phyloP scores from a whole-genome alignment of 2,113 vertebrate genomes.

The Nannobrachium achirus region DNA sequence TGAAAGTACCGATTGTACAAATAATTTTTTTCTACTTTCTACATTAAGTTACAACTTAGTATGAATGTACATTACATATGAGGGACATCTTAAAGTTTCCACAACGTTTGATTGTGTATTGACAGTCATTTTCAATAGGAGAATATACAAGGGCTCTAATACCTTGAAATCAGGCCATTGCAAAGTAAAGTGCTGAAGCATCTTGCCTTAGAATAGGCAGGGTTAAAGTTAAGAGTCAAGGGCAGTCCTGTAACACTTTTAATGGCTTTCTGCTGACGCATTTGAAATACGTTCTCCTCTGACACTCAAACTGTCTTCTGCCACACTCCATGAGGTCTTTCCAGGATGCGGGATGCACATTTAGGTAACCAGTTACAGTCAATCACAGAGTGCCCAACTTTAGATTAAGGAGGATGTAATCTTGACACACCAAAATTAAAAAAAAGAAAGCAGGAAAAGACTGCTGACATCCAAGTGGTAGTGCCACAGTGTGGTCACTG shows the following conservation, averaged over 20 bases:
- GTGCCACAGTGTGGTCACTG: conserved; percentile 53
- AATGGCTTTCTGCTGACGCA: too few relatives aligned
- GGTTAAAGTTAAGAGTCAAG: too few relatives aligned
- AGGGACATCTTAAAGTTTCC: background rate
- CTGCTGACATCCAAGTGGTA: conserved; percentile 18
- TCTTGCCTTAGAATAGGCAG: too few relatives aligned
- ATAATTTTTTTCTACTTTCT: too few relatives aligned
- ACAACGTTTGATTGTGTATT: background rate
- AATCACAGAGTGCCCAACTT: conserved; percentile 61
- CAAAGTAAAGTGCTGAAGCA: too few relatives aligned
- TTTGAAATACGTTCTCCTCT: too few relatives aligned
- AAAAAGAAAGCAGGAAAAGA: background rate
- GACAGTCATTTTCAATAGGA: conserved; percentile 55
- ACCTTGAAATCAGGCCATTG: too few relatives aligned
- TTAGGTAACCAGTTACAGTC: conserved; percentile 56
- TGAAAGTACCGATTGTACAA: too few relatives aligned
- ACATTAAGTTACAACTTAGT: background rate
- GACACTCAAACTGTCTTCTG: conserved; percentile 23
- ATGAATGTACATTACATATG: too few relatives aligned
- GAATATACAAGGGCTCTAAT: too few relatives aligned
- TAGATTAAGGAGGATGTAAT: conserved; percentile 58
- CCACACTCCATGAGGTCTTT: conserved; percentile 15
- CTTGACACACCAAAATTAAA: conserved; percentile 40
- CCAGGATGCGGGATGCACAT: conserved; percentile 32
- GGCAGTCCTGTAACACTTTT: too few relatives aligned